Evolutionary conservation across 2,113 vertebrate species (phyloP).

Genomic region (Nothobranchius kuhntae): DNA sequence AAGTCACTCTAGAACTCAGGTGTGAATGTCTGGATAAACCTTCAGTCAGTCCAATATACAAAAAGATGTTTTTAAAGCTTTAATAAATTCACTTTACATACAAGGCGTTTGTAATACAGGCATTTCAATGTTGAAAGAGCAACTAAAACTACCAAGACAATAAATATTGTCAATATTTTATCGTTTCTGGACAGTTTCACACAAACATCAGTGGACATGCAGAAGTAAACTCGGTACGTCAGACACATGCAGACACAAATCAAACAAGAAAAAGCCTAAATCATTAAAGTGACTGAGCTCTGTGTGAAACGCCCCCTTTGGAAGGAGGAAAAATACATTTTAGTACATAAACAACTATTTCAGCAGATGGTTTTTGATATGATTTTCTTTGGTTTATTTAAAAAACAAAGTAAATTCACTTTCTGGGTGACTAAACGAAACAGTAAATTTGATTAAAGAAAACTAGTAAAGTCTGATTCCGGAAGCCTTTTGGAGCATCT

Average conservation of each 20-base stretch:
- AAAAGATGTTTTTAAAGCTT: slow-evolving; percentile 48
- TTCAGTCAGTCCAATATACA: neutral
- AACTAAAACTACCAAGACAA: slow-evolving; percentile 49
- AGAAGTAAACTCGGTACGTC: slow-evolving; percentile 26
- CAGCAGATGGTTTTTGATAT: neutral
- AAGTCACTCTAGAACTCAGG: no score
- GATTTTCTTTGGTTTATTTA: neutral
- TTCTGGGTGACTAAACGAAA: no score
- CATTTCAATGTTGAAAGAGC: slow-evolving; percentile 60
- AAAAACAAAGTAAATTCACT: no score
- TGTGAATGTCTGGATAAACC: no score
- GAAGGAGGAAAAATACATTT: no score
- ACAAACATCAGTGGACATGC: slow-evolving; percentile 27
- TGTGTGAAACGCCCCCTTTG: neutral
- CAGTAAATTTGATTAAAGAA: no score
- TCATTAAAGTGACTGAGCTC: slow-evolving; percentile 35
- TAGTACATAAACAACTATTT: neutral
- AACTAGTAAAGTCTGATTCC: neutral
- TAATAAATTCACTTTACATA: slow-evolving; percentile 73
- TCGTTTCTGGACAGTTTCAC: slow-evolving; percentile 30
- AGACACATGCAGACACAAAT: neutral
- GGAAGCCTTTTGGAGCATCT: neutral
- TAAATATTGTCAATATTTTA: slow-evolving; percentile 52
- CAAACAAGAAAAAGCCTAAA: slow-evolving; percentile 7
- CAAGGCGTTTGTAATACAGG: slow-evolving; percentile 53